Conservation (phyloP, 2,113 vertebrate species). For the Perognathus longimembris region DNA sequence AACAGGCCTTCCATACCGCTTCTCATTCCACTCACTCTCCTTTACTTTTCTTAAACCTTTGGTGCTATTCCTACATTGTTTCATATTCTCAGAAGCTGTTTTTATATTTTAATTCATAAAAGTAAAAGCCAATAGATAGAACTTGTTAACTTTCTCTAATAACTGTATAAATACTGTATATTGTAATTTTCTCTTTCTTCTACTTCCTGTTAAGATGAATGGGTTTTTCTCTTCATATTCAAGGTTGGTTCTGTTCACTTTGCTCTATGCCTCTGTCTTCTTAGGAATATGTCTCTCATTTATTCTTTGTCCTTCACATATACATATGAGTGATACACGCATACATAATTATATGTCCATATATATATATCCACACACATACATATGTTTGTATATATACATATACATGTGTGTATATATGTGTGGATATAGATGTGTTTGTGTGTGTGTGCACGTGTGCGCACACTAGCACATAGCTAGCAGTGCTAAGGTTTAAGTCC, state of each 20-base stretch:
- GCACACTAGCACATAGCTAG: no score
- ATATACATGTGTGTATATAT: not conserved
- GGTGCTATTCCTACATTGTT: not conserved
- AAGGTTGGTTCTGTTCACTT: not conserved
- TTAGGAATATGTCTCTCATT: not conserved
- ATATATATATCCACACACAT: no score
- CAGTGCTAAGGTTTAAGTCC: not conserved
- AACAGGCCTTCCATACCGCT: accelerated
- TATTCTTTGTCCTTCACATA: no score
- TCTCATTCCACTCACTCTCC: not conserved
- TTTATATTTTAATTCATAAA: conserved; percentile 35
- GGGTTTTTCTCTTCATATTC: not conserved
- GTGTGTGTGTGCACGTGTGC: no score
- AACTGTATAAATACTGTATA: not conserved
- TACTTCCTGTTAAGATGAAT: not conserved
- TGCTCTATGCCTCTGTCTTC: not conserved
- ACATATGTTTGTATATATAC: not conserved
- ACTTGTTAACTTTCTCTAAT: not conserved
- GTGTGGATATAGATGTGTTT: no score
- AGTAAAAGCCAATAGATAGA: not conserved
- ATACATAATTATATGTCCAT: not conserved
- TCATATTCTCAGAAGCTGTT: not conserved
- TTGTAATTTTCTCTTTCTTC: not conserved
- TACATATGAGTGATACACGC: not conserved
- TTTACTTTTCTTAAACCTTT: not conserved